phyloP scores from a whole-genome alignment of 2,888 invertebrate genomes.

The Crematogaster levior region DNA sequence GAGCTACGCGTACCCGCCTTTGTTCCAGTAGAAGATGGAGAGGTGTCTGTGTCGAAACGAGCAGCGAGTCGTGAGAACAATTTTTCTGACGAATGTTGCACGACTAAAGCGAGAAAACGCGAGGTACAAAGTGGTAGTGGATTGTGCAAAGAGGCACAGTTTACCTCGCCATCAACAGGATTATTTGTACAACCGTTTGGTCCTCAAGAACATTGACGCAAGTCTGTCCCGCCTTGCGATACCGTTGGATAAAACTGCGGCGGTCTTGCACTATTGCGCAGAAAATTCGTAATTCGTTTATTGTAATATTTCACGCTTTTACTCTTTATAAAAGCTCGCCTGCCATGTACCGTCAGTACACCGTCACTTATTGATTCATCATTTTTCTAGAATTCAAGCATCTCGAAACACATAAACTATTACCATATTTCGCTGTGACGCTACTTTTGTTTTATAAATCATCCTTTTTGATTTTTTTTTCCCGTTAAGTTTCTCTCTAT shows the following conservation, averaged over 20 bases:
- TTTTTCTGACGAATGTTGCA: conserved; percentile 63
- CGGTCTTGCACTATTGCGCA: neutral
- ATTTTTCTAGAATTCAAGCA: no score
- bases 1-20: conserved; percentile 55
- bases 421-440: no score
- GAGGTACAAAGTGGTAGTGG: conserved; percentile 32
- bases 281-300: conserved; percentile 3
- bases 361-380: no score
- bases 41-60: conserved; percentile 59
- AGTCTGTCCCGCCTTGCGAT: conserved; percentile 29
- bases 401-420: no score
- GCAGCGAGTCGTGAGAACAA: conserved; percentile 65
- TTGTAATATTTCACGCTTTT: neutral
- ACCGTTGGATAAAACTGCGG: neutral
- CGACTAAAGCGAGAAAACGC: conserved; percentile 48
- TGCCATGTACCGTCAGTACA: neutral
- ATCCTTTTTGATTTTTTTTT: neutral
- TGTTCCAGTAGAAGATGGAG: conserved; percentile 45
- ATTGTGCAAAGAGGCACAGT: conserved; percentile 33
- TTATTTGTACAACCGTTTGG: conserved; percentile 40
- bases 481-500: no score
- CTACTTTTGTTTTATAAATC: neutral
- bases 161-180: conserved; percentile 3
- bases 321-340: neutral
- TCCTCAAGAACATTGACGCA: conserved; percentile 7